phyloP scores from a whole-genome alignment of 2,113 vertebrate genomes.

The Sphyrna mokarran region DNA sequence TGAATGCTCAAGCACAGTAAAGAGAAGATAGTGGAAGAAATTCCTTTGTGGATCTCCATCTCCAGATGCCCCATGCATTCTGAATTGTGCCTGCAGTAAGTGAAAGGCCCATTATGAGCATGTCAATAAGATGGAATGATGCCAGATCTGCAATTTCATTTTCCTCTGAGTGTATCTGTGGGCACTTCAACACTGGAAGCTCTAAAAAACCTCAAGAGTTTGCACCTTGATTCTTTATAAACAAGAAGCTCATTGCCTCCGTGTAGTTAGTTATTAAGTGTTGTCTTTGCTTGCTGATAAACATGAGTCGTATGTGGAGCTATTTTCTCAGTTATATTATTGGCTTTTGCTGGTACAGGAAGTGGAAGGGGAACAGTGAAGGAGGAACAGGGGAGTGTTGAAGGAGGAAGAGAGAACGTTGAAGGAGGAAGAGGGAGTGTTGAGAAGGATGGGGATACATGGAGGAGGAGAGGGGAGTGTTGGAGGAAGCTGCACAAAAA shows the following conservation, averaged over 20 bases:
- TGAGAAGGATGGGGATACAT: no score
- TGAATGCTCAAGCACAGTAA: not conserved
- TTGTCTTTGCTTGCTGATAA: not conserved
- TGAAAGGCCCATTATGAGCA: not conserved
- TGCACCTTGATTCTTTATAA: not conserved
- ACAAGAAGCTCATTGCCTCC: not conserved
- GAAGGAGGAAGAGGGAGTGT: no score
- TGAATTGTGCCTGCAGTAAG: not conserved
- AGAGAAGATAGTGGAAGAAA: not conserved
- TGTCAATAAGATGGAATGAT: not conserved
- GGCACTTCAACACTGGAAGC: not conserved
- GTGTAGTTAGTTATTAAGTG: not conserved
- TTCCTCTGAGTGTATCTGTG: not conserved
- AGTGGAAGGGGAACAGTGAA: no score
- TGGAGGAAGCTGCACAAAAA: no score
- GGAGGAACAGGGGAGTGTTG: no score
- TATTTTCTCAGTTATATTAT: not conserved
- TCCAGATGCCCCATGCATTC: not conserved
- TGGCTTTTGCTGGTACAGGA: not conserved
- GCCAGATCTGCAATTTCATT: not conserved
- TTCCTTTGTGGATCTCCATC: not conserved
- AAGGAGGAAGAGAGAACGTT: no score
- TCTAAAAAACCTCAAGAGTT: not conserved
- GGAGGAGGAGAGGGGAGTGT: no score
- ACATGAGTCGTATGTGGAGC: not conserved